These are phyloP conservation scores for Terebella lapidaria DNA, from an alignment of 2,888 invertebrate genomes.

Conservation along the genomic window DNA sequence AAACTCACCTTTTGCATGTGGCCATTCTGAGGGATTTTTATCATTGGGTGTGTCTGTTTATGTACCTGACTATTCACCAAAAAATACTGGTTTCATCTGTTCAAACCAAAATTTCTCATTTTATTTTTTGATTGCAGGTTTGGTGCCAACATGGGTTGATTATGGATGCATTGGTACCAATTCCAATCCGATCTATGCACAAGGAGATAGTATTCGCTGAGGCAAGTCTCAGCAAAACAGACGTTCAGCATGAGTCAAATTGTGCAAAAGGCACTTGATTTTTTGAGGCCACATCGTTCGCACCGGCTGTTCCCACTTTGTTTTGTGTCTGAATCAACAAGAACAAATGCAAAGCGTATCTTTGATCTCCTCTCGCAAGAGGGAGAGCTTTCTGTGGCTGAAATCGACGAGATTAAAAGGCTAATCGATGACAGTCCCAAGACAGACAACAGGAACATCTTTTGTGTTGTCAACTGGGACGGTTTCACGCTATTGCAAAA, in stretches of 20 bases:
- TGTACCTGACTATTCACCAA: too few species aligned
- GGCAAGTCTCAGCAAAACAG: too few species aligned
- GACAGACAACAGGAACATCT: slow-evolving; percentile 21
- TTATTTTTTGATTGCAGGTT: too few species aligned
- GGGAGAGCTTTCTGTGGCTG: slow-evolving; percentile 17
- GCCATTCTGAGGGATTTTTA: too few species aligned
- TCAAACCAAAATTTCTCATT: too few species aligned
- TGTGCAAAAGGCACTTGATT: slow-evolving; percentile 25
- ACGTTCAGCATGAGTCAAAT: slow-evolving; percentile 26
- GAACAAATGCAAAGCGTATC: slow-evolving; percentile 22
- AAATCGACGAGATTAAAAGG: slow-evolving; percentile 24
- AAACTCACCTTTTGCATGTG: too few species aligned
- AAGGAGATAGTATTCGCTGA: too few species aligned
- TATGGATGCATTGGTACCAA: too few species aligned
- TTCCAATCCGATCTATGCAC: too few species aligned
- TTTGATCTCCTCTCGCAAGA: slow-evolving; percentile 22
- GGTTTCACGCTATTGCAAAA: slow-evolving; percentile 70
- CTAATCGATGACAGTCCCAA: slow-evolving; percentile 24
- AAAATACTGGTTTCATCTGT: too few species aligned
- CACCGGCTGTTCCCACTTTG: slow-evolving; percentile 26
- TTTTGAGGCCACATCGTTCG: slow-evolving; percentile 22
- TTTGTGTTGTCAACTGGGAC: slow-evolving; percentile 47
- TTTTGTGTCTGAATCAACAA: slow-evolving; percentile 24
- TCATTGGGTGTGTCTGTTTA: too few species aligned
- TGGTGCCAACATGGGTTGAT: too few species aligned